A percentile compares a stretch with the other conserved stretches of the same genome.
Conservation (phyloP, 1,140 invertebrate genomes). For the Drosophila parvula region DNA sequence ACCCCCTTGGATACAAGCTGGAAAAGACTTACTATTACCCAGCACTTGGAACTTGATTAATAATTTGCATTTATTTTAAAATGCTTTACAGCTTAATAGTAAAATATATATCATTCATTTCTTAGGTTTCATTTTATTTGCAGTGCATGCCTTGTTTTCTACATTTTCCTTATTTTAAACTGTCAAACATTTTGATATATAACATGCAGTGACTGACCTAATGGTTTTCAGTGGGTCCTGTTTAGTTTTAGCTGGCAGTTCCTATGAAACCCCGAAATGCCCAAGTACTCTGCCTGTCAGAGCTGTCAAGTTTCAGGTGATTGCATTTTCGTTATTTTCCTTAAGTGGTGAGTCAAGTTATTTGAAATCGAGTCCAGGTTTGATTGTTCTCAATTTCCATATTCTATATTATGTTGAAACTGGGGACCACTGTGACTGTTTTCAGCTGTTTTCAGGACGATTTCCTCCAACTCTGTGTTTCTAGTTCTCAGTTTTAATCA, state of each 20-base stretch:
- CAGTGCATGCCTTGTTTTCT: background rate
- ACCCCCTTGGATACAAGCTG: background rate
- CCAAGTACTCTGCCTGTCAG: background rate
- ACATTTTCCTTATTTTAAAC: background rate
- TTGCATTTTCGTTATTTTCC: background rate
- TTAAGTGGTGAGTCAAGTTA: background rate
- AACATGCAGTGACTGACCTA: conserved; percentile 1
- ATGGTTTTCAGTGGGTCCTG: background rate
- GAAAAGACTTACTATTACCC: background rate
- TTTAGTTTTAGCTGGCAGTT: background rate
- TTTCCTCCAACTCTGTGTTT: conserved; percentile 1
- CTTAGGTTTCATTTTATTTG: background rate
- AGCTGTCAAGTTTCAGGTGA: background rate
- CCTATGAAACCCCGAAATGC: no score
- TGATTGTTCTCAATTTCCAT: background rate
- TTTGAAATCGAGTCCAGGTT: no score
- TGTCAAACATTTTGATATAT: conserved; percentile 6
- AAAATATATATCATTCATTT: background rate
- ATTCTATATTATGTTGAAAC: no score
- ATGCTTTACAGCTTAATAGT: background rate
- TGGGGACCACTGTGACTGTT: no score
- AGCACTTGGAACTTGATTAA: background rate
- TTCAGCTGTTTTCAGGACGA: conserved; percentile 1
- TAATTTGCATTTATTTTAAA: background rate
- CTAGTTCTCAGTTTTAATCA: conserved; percentile 20